Evolutionary conservation across 2,113 vertebrate genomes (phyloP).

Genomic region (Antigone vipio): DNA sequence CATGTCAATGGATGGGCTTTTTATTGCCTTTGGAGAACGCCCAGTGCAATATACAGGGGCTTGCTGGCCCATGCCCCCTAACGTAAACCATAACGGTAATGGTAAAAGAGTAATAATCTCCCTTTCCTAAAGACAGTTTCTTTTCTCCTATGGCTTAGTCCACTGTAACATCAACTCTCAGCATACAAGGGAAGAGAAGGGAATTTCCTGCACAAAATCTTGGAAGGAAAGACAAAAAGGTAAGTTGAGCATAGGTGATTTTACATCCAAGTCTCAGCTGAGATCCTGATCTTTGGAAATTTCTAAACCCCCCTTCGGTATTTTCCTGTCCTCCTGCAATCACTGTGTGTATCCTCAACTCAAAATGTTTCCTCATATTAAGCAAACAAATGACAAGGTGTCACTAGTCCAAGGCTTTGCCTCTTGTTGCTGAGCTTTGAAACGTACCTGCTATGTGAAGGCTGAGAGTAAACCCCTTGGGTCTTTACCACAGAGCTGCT

Average conservation of each 20-base stretch:
- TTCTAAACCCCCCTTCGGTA: neutral
- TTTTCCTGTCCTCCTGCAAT: neutral
- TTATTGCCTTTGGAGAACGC: neutral
- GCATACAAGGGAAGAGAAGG: neutral
- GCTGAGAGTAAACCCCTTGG: neutral
- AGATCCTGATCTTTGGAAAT: neutral
- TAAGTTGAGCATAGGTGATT: neutral
- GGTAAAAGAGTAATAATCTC: neutral
- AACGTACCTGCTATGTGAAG: neutral
- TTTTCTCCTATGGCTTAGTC: neutral
- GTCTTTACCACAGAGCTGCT: neutral
- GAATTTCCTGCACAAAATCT: neutral
- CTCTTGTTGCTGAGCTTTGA: neutral
- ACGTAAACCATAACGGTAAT: accelerated
- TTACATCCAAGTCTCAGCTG: neutral
- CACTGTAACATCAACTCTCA: neutral
- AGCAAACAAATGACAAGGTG: neutral
- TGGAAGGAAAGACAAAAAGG: neutral
- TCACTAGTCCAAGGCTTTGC: neutral
- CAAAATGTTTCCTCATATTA: neutral
- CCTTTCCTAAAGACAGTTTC: neutral
- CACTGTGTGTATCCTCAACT: neutral
- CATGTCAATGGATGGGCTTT: neutral
- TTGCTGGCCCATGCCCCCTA: accelerated
- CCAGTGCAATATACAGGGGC: neutral